Conservation (phyloP, 2,888 invertebrate species). For the Therioaphis trifolii region DNA sequence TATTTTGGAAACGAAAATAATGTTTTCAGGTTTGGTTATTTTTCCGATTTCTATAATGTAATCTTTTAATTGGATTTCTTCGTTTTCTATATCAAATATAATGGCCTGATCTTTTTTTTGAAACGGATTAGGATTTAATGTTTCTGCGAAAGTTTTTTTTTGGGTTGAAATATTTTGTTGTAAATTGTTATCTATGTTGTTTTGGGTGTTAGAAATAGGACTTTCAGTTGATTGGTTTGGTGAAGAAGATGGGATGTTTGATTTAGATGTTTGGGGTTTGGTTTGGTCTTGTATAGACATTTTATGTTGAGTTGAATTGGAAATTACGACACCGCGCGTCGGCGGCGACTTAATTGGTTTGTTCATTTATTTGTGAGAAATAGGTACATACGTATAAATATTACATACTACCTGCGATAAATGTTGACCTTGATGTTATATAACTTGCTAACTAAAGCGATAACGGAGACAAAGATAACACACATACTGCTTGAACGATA, state of each 20-base stretch:
- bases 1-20: constrained; percentile 7
- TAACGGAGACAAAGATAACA: too few species aligned
- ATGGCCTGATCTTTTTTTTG: background rate
- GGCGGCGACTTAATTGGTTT: too few species aligned
- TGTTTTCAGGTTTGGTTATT: background rate
- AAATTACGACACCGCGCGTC: too few species aligned
- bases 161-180: background rate
- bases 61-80: too few species aligned
- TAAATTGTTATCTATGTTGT: background rate
- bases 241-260: background rate
- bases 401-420: too few species aligned
- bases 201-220: background rate
- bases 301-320: background rate
- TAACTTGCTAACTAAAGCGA: too few species aligned
- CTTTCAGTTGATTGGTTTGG: background rate
- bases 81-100: background rate
- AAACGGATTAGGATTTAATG: constrained; percentile 1
- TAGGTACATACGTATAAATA: too few species aligned
- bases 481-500: too few species aligned
- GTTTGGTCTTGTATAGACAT: background rate
- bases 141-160: constrained; percentile 5
- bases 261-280: too few species aligned
- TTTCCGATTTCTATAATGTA: too few species aligned
- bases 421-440: too few species aligned
- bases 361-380: too few species aligned